A percentile compares a stretch with the other conserved stretches of the same genome.
Evolutionary conservation across 2,888 invertebrate genomes (phyloP).

Genomic region (Eupithecia dodoneata): DNA sequence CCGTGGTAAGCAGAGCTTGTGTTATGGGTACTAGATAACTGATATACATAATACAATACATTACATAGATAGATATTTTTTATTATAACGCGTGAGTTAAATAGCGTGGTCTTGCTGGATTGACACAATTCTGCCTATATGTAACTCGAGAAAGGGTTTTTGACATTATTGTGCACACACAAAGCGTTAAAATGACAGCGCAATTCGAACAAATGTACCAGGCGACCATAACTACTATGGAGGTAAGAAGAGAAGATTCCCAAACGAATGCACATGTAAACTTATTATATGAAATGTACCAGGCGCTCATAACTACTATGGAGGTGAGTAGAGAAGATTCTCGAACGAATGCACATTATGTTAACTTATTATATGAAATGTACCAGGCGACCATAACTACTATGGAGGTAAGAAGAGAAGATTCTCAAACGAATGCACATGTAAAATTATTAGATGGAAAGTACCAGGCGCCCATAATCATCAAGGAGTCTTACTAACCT

Average conservation of each 20-base stretch:
- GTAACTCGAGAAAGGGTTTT: no score
- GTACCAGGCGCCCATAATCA: neutral
- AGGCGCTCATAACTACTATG: neutral
- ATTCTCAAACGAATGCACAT: neutral
- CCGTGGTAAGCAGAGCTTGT: no score
- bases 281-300: neutral
- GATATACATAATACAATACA: no score
- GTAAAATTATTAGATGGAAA: neutral
- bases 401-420: neutral
- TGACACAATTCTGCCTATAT: no score
- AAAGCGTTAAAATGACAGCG: no score
- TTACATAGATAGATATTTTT: no score
- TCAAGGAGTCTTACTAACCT: slow-evolving; percentile 3
- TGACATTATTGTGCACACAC: no score
- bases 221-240: neutral
- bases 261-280: neutral
- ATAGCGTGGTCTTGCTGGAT: no score
- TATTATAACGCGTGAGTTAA: no score
- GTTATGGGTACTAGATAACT: no score
- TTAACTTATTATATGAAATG: neutral
- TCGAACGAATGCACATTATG: neutral
- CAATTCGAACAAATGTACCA: neutral
- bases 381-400: neutral
- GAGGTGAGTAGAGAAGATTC: neutral
- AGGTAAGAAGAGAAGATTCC: neutral